These are phyloP conservation scores for Turritopsis rubra DNA, from an alignment of 30 jellyfish, hydroid and myxozoan species.

Conservation along the genomic window DNA sequence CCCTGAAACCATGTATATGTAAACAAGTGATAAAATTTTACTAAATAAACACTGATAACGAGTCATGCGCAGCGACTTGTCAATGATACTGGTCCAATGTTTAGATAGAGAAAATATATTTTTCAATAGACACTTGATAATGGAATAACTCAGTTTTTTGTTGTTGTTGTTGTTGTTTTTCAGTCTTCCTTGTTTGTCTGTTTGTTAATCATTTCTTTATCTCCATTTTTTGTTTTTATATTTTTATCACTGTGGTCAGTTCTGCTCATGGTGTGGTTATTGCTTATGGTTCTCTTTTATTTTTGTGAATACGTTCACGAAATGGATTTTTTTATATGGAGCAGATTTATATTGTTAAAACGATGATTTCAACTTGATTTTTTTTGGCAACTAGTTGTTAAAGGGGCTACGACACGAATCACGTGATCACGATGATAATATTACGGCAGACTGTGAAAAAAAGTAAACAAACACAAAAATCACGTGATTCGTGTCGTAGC, in stretches of 20 bases:
- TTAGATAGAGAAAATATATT: neutral
- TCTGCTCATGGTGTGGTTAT: neutral
- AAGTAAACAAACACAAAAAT: no score
- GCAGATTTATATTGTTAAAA: neutral
- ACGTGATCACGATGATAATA: no score
- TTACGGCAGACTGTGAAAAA: no score
- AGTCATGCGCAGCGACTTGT: neutral
- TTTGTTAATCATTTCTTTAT: neutral
- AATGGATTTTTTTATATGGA: neutral
- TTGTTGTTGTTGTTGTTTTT: neutral
- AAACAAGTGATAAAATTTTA: neutral
- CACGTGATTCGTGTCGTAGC: no score
- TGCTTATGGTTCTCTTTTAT: neutral
- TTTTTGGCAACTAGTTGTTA: no score
- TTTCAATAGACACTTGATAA: neutral
- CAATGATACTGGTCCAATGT: neutral
- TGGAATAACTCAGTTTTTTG: neutral
- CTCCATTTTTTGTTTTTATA: neutral
- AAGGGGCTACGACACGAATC: no score
- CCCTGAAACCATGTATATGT: no score
- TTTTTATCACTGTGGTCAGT: no score
- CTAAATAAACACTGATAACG: neutral
- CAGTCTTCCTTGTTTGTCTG: neutral
- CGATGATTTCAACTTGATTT: neutral
- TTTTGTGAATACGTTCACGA: neutral